These are phyloP conservation scores for Caenorhabditis zanzibari DNA, from an alignment of 2,888 invertebrate species.

Conservation along the genomic window DNA sequence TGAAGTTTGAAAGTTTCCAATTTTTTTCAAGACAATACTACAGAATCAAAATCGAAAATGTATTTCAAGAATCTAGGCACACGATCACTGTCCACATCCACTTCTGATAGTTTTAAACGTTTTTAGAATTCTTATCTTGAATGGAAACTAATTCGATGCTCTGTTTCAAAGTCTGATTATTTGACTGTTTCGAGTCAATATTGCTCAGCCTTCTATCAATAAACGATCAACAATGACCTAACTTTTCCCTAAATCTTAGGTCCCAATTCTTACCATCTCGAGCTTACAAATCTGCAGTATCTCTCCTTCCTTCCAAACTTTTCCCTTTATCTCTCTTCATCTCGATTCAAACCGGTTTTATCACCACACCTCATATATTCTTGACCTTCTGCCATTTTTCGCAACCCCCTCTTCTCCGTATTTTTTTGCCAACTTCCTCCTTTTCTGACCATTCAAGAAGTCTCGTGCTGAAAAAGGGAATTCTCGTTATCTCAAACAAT, in stretches of 20 bases:
- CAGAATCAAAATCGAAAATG: too few relatives aligned
- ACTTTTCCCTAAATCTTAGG: too few relatives aligned
- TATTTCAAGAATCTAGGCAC: too few relatives aligned
- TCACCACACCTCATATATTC: constrained; percentile 59
- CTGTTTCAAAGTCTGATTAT: too few relatives aligned
- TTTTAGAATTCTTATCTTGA: too few relatives aligned
- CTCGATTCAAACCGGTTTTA: constrained; percentile 53
- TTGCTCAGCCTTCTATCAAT: too few relatives aligned
- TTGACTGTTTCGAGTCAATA: too few relatives aligned
- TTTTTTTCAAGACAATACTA: neutral
- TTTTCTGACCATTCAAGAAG: constrained; percentile 17
- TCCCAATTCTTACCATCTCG: neutral
- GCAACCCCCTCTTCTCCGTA: neutral
- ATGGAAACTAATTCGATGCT: too few relatives aligned
- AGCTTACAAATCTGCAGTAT: constrained; percentile 33
- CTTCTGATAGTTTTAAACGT: too few relatives aligned
- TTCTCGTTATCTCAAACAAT: constrained; percentile 26
- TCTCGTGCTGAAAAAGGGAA: constrained; percentile 37
- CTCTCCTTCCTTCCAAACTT: neutral
- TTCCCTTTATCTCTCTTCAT: neutral
- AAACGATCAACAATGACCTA: too few relatives aligned
- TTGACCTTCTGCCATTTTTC: constrained; percentile 55
- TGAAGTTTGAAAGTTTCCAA: neutral
- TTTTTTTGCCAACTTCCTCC: constrained; percentile 33
- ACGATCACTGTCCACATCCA: too few relatives aligned